Evolutionary conservation across 2,888 invertebrate genomes (phyloP).

Genomic region (Dendrolimus pini): DNA sequence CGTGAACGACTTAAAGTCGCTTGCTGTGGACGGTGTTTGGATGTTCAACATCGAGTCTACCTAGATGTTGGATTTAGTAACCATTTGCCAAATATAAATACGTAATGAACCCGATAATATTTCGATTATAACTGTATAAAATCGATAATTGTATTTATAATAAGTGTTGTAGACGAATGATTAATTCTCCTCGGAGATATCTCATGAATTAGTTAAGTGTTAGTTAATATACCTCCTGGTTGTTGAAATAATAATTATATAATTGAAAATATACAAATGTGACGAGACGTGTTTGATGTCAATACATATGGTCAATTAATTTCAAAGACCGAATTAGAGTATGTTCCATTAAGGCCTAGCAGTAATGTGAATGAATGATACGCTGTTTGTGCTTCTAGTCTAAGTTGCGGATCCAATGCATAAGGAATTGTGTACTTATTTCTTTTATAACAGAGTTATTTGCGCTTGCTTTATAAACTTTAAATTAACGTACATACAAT

Average conservation of each 20-base stretch:
- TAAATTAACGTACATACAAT: too few species aligned
- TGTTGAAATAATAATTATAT: conserved; percentile 59
- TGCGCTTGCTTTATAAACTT: too few species aligned
- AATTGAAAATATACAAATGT: conserved; percentile 26
- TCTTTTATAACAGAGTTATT: neutral
- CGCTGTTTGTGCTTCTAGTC: conserved; percentile 40
- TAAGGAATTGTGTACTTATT: conserved; percentile 1
- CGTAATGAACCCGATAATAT: conserved; percentile 41
- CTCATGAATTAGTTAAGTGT: conserved; percentile 57
- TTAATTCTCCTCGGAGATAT: conserved; percentile 48
- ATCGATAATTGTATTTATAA: conserved; percentile 32
- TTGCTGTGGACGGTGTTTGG: conserved; percentile 34
- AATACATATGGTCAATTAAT: conserved; percentile 68
- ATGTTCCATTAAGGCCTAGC: conserved; percentile 50
- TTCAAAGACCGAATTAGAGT: conserved; percentile 50
- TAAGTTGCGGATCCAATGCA: conserved; percentile 7
- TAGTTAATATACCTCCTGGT: conserved; percentile 65
- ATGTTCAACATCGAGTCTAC: conserved; percentile 46
- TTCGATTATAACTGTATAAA: conserved; percentile 17
- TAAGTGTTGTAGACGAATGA: conserved; percentile 51
- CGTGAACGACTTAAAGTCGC: conserved; percentile 57
- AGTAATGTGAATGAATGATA: conserved; percentile 35
- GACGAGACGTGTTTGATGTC: conserved; percentile 47
- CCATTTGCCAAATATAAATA: conserved; percentile 69
- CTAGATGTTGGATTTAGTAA: conserved; percentile 46